These are phyloP conservation scores for Himalopsyche anomala DNA, from an alignment of 2,888 invertebrate genomes.

Conservation along the genomic window DNA sequence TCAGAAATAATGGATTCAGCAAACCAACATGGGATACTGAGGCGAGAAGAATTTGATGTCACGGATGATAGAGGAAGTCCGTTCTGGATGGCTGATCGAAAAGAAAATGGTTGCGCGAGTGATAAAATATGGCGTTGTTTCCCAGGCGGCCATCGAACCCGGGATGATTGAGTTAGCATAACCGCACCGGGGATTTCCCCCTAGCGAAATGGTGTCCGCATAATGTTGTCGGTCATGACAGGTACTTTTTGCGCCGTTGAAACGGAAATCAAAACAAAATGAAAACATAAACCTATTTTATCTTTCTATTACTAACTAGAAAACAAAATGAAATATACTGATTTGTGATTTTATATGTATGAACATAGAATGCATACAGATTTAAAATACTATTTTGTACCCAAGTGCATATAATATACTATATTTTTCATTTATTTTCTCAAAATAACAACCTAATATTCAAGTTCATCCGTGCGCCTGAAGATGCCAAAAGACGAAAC, in stretches of 20 bases:
- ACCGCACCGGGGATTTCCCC: slow-evolving; percentile 19
- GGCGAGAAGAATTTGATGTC: not conserved
- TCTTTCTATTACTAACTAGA: too few species aligned
- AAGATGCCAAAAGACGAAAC: too few species aligned
- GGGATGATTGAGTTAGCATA: slow-evolving; percentile 37
- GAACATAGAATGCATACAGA: too few species aligned
- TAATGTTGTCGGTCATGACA: slow-evolving; percentile 3
- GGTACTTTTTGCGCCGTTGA: not conserved
- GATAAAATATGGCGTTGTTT: not conserved
- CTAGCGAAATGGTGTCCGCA: slow-evolving; percentile 28
- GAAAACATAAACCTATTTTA: slow-evolving; percentile 17
- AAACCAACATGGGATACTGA: too few species aligned
- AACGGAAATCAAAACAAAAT: slow-evolving; percentile 28
- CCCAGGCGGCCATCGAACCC: slow-evolving; percentile 5
- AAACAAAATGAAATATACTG: too few species aligned
- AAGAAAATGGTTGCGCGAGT: not conserved
- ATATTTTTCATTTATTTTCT: too few species aligned
- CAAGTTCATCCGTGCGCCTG: too few species aligned
- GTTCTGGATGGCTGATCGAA: slow-evolving; percentile 12
- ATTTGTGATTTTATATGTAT: too few species aligned
- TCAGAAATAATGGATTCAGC: too few species aligned
- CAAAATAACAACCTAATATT: too few species aligned
- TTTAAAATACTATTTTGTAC: too few species aligned
- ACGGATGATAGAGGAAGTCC: not conserved
- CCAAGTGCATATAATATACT: too few species aligned